Evolutionary conservation across 23 tunicate genomes (phyloP).

Genomic region (Styela clava): DNA sequence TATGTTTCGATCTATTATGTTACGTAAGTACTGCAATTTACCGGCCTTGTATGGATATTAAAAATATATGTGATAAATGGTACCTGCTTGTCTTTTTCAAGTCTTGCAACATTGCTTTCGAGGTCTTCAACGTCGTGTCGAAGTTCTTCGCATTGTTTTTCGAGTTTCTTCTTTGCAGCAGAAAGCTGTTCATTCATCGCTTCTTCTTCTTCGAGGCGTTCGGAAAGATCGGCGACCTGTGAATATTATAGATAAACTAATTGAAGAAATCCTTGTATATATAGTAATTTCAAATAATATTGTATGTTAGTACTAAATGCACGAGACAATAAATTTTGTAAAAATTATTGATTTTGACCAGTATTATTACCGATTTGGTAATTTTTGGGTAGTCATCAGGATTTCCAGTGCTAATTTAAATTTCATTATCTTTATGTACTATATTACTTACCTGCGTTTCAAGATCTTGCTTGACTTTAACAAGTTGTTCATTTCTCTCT

Average conservation of each 20-base stretch:
- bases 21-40: no score
- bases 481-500: conserved; percentile 93
- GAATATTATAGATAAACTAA: no score
- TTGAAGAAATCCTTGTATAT: background rate
- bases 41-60: no score
- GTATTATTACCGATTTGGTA: no score
- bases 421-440: no score
- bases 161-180: conserved; percentile 82
- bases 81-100: conserved; percentile 94
- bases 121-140: conserved; percentile 92
- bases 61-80: no score
- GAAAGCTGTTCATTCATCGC: conserved; percentile 70
- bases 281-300: no score
- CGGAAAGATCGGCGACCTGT: conserved; percentile 73
- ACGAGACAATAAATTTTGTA: background rate
- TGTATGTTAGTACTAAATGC: background rate
- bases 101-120: conserved; percentile 73
- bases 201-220: conserved; percentile 96
- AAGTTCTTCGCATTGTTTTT: conserved; percentile 72
- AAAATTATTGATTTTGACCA: background rate
- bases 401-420: no score
- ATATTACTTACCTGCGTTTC: conserved; percentile 76
- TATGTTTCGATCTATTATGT: no score
- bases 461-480: conserved; percentile 81
- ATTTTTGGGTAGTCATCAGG: no score